Evolutionary conservation across 2,797 vertebrate genomes (phyloP), one percentile per base, ranked within the genome.

Genomic region (Catharus ustulatus): DNA sequence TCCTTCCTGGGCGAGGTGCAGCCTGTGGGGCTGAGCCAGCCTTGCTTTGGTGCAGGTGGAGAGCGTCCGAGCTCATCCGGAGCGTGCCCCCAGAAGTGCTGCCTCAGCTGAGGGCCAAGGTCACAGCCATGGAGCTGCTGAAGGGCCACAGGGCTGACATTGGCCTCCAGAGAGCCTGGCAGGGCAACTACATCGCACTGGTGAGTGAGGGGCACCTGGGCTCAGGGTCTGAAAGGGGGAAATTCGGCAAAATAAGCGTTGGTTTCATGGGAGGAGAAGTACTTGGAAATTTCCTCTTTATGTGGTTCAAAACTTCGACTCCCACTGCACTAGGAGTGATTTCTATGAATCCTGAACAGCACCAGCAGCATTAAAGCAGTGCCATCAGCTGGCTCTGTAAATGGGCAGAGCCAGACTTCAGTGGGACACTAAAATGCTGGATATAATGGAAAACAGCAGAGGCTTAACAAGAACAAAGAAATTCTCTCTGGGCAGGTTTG

Each of bases 101-200:
- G 34, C 98, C 99, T 63, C 98, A 99, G 90, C 98, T 99, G 96
- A 98, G 98, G 96, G 99, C 99, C 77, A 99, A 99, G 97, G 99
- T 99, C 6, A 98, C 99, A 62, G 97, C 98, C 77, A 95, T 99
- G 97, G 99, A 99, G 95, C 98, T 98, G 91, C 97, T 99, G 87
- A 99, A 99, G 97, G 99, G 99, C 71, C 99, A 99, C 57, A 98
- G 99, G 91, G 96, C 98, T 14, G 99, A 99, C 95, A 96, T 99
- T 40, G 99, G 99, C 9, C 98, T 99, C 1, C 99, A 99, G 78
- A 98, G 99, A 92, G 97, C 97, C 61, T 99, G 99, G 99, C 98
- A 99, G 85, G 99, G 99, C 55, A 99, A 99, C 96, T 99, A 99
- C 96, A 97, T 99, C 96, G 98, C 97, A 3, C 97, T 97, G 45